Percentiles rank a stretch among this genome's conserved stretches.
Conservation (phyloP, 2,888 invertebrate species). For the Pseudococcus viburni region DNA sequence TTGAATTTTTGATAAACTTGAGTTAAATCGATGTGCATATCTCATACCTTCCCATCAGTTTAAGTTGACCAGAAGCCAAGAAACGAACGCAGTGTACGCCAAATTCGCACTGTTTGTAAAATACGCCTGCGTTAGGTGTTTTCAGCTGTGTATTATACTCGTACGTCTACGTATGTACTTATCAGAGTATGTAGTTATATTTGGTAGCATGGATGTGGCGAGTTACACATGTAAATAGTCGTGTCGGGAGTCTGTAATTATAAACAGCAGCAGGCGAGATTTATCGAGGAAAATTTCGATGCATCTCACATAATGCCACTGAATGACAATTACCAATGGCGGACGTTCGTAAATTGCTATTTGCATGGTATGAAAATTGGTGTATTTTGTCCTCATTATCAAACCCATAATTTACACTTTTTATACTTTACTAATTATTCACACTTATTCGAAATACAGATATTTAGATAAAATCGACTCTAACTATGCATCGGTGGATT, state of each 20-base stretch:
- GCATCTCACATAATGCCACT: no score
- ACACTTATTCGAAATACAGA: no score
- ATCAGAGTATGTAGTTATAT: neutral
- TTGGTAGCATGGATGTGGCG: neutral
- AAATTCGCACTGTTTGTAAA: slow-evolving; percentile 41
- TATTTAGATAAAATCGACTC: no score
- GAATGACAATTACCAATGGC: no score
- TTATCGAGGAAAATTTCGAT: neutral
- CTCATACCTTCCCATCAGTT: slow-evolving; percentile 57
- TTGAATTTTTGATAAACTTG: no score
- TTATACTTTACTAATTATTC: no score
- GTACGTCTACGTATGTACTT: neutral
- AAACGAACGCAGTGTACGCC: slow-evolving; percentile 37
- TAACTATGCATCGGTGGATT: no score
- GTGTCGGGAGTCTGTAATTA: neutral
- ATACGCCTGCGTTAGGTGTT: neutral
- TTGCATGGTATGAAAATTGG: no score
- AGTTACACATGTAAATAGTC: neutral
- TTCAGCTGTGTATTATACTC: neutral
- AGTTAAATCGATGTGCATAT: slow-evolving; percentile 48
- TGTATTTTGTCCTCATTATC: neutral
- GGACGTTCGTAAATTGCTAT: no score
- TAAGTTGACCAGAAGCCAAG: slow-evolving; percentile 49
- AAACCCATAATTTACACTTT: neutral
- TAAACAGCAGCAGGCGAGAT: neutral